These are phyloP conservation scores for Hyperoplus immaculatus DNA, from an alignment of 2,797 vertebrate genomes.

Conservation along the genomic window DNA sequence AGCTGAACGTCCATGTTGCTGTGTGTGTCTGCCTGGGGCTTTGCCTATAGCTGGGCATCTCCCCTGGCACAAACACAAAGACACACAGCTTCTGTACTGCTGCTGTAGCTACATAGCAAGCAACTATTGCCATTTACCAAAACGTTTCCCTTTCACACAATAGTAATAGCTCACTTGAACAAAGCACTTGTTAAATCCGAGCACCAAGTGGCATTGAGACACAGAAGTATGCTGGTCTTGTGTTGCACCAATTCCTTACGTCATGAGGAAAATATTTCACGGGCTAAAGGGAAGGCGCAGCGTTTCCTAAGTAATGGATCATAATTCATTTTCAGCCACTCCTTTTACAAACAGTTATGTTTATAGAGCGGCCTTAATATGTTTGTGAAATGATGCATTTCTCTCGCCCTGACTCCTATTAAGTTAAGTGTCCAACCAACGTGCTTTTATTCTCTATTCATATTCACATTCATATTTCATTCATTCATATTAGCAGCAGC, in stretches of 20 bases:
- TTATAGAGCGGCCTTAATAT: conserved; percentile 20
- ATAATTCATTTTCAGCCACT: conserved; percentile 34
- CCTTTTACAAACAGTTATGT: conserved; percentile 50
- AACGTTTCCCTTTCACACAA: conserved; percentile 43
- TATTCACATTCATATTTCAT: conserved; percentile 4
- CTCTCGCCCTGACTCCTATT: not conserved
- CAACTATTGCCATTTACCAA: conserved; percentile 36
- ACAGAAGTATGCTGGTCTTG: conserved; percentile 48
- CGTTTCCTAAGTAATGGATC: conserved; percentile 37
- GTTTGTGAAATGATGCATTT: conserved; percentile 40
- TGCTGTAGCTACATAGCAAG: conserved; percentile 11
- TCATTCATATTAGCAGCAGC: conserved; percentile 10
- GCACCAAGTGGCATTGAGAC: conserved; percentile 51
- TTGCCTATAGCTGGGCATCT: conserved; percentile 25
- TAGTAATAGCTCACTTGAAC: conserved; percentile 69
- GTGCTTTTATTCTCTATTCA: conserved; percentile 16
- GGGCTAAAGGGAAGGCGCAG: conserved; percentile 21
- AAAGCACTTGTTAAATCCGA: conserved; percentile 54
- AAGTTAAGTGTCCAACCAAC: conserved; percentile 1
- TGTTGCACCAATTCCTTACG: conserved; percentile 56
- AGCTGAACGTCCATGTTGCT: conserved; percentile 35
- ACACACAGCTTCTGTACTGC: conserved; percentile 26
- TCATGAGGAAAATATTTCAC: conserved; percentile 47
- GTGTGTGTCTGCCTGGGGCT: conserved; percentile 31
- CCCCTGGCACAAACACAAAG: conserved; percentile 12